A percentile compares a stretch with the other conserved stretches of the same genome.
These are phyloP conservation scores for Drosophila paranaensis DNA, from an alignment of 2,888 invertebrate genomes.

Conservation along the genomic window DNA sequence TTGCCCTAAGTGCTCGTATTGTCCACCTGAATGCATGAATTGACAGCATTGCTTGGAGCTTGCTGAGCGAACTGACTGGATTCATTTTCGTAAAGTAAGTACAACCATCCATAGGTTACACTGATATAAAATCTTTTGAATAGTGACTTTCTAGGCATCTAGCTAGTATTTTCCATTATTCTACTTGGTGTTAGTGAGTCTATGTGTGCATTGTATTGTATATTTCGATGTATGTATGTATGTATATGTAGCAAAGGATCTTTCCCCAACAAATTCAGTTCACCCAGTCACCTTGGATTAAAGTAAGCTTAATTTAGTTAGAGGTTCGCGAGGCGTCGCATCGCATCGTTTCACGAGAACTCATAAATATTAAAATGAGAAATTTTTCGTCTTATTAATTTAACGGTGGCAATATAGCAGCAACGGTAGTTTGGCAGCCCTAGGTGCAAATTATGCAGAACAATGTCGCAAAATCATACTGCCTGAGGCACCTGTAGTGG, in stretches of 20 bases:
- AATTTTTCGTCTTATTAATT: slow-evolving; percentile 82
- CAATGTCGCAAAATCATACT: slow-evolving; percentile 63
- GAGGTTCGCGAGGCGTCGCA: slow-evolving; percentile 23
- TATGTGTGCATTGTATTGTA: too few species aligned
- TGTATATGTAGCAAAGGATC: background rate
- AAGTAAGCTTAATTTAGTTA: slow-evolving; percentile 34
- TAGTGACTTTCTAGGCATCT: too few species aligned
- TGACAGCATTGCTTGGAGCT: slow-evolving; percentile 23
- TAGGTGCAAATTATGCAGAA: slow-evolving; percentile 70
- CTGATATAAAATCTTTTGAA: too few species aligned
- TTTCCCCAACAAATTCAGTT: slow-evolving; percentile 32
- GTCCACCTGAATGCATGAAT: slow-evolving; percentile 24
- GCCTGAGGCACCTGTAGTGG: slow-evolving; percentile 52
- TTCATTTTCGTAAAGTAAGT: background rate
- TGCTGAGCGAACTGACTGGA: slow-evolving; percentile 1
- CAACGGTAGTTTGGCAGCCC: slow-evolving; percentile 69
- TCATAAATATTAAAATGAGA: slow-evolving; percentile 82
- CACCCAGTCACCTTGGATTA: slow-evolving; percentile 12
- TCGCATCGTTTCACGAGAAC: slow-evolving; percentile 44
- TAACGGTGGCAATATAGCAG: slow-evolving; percentile 68
- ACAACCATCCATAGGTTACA: too few species aligned
- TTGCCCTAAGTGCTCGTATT: slow-evolving; percentile 20
- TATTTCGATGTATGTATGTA: background rate
- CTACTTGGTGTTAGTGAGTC: too few species aligned
- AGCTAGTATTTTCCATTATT: too few species aligned